phyloP scores from a whole-genome alignment of 2,113 vertebrate genomes.

The Planiliza haematocheilus region DNA sequence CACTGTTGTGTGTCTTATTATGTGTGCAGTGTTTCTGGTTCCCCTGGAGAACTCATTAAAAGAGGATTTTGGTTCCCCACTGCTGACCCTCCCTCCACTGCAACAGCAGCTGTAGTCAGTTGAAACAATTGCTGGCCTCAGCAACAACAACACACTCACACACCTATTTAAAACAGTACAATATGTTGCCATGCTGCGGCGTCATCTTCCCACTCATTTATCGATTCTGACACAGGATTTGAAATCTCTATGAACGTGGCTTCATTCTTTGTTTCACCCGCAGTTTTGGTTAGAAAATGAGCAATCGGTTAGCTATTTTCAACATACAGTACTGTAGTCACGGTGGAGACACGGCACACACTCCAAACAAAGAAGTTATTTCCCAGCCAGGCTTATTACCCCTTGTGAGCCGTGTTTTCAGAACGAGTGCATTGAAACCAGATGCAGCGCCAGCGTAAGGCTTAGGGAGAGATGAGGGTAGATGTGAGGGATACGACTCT shows the following conservation, averaged over 20 bases:
- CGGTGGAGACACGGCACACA: slow-evolving; percentile 1
- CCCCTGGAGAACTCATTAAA: slow-evolving; percentile 80
- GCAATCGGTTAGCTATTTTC: neutral
- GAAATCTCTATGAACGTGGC: slow-evolving; percentile 25
- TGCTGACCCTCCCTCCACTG: slow-evolving; percentile 54
- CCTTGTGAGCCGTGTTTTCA: slow-evolving; percentile 42
- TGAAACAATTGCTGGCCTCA: slow-evolving; percentile 58
- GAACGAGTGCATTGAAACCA: slow-evolving; percentile 70
- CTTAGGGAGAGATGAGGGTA: slow-evolving; percentile 24
- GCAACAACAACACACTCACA: slow-evolving; percentile 39
- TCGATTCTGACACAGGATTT: slow-evolving; percentile 29
- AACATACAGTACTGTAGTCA: neutral
- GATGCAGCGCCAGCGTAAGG: slow-evolving; percentile 60
- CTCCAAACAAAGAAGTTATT: slow-evolving; percentile 41
- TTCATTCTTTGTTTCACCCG: neutral
- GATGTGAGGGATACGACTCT: slow-evolving; percentile 61
- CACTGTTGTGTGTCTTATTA: slow-evolving; percentile 49
- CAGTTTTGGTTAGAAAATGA: slow-evolving; percentile 7
- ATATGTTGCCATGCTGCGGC: slow-evolving; percentile 19
- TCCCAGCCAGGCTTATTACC: slow-evolving; percentile 52
- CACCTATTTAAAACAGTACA: slow-evolving; percentile 21
- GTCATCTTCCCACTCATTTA: slow-evolving; percentile 30
- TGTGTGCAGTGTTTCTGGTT: slow-evolving; percentile 42
- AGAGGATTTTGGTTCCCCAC: slow-evolving; percentile 64
- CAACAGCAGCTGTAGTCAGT: slow-evolving; percentile 39